phyloP scores from a whole-genome alignment of 2,797 vertebrate species.

The Oryzias dopingdopingensis region DNA sequence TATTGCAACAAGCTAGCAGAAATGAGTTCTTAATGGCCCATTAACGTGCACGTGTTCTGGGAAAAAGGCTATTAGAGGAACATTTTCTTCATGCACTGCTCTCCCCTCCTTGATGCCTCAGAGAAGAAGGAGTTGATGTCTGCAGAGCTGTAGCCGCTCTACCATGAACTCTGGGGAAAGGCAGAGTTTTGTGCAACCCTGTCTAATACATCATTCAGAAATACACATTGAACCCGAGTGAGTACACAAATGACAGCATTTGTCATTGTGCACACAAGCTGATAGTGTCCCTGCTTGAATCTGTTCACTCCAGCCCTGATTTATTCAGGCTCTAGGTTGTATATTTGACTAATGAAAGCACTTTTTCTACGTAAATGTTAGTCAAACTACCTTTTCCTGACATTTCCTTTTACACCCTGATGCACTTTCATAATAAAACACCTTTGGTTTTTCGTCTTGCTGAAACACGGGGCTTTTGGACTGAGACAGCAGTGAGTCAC shows the following conservation, averaged over 20 bases:
- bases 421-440: conserved; percentile 11
- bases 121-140: conserved; percentile 11
- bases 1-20: conserved; percentile 44
- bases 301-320: conserved; percentile 29
- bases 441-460: conserved; percentile 15
- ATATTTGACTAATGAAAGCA: conserved; percentile 33
- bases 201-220: neutral
- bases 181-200: conserved; percentile 9
- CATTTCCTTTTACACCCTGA: neutral
- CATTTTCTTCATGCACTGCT: conserved; percentile 49
- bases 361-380: conserved; percentile 13
- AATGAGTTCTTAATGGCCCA: conserved; percentile 28
- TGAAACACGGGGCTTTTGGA: neutral
- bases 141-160: conserved; percentile 14
- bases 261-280: neutral
- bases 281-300: conserved; percentile 10
- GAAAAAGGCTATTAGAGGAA: conserved; percentile 56
- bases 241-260: conserved; percentile 8
- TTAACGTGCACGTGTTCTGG: conserved; percentile 59
- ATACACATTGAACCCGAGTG: neutral
- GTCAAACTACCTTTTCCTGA: conserved; percentile 8
- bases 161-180: conserved; percentile 34
- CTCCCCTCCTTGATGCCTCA: conserved; percentile 16
- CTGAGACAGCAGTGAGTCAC: neutral
- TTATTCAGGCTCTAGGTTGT: conserved; percentile 28